Base-by-base conservation (phyloP, 2,888 invertebrate genomes). In the Sinodicranocentrus sp. region DNA sequence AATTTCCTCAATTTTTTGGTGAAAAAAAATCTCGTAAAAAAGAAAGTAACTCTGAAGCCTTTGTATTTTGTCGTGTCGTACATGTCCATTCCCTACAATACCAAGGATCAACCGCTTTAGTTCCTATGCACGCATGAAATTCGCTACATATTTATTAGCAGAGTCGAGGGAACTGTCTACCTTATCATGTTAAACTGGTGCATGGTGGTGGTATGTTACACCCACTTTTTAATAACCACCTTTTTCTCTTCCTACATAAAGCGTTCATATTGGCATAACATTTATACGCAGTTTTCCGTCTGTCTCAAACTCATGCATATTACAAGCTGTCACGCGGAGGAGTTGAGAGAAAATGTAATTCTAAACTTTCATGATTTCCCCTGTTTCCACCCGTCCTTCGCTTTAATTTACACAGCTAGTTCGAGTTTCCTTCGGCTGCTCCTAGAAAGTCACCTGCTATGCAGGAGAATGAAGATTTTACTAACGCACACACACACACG, bases 331-430 rank as follows among this genome's bases (percentile, higher is more conserved):
- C 71, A 72, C 23, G 39, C 57, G 33, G 68, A 57, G 25, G n/a
- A 72, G 59, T 15, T 23, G 2, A 59, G 54, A 10, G 59, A 59
- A 57, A 72, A 39, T 59, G 57, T 72, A 72, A 72, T 57, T 72
- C 71, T 59, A 72, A 72, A 72, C 71, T 72, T 72, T 59, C 71
- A 72, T 44, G 61, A 72, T 72, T 72, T 72, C 59, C 72, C 39
- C 52, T 72, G 57, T 72, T 57, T 59, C 43, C 57, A 72, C 72
- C 25, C 72, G 59, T 72, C 59, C 54, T 70, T 70, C 52, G 28
- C 70, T 48, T 70, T 70, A 70, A 70, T 52, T 70, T 70, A 70
- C 52, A 52, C 26, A 48, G 54, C 2, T 26, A 25, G 1, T 13
- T 10, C 25, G 15, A 15, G 6, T 25, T 15, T 23, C 10, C 13